These are phyloP conservation scores for Ploceus nigricollis DNA, from an alignment of 2,113 vertebrate species.

Conservation along the genomic window DNA sequence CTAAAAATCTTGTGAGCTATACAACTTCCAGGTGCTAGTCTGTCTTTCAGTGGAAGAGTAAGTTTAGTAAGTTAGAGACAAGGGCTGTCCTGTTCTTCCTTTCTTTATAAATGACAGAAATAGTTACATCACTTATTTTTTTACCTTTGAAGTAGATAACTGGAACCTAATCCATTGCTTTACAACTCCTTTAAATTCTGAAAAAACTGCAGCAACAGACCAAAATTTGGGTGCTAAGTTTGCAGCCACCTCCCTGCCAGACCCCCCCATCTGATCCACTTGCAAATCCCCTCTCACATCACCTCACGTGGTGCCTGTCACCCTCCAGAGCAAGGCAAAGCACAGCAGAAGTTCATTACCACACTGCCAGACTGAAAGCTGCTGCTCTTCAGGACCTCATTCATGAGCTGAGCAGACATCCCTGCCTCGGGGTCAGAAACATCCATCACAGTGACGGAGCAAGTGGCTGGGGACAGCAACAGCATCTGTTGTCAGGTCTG, in stretches of 20 bases:
- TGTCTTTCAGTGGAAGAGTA: background rate
- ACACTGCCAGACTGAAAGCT: background rate
- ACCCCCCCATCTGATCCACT: background rate
- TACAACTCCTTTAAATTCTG: background rate
- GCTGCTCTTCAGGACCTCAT: background rate
- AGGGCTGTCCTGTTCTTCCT: background rate
- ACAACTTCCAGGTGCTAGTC: background rate
- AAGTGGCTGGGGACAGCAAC: background rate
- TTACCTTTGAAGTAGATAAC: background rate
- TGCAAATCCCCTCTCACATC: background rate
- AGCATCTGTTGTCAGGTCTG: background rate
- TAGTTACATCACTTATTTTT: background rate
- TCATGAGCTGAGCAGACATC: background rate
- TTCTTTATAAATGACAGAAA: background rate
- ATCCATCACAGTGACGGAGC: background rate
- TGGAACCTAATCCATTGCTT: background rate
- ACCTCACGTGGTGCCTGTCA: fast-evolving
- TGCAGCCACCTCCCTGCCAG: background rate
- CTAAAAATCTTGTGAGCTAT: background rate
- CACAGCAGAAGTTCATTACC: background rate
- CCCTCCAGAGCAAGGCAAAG: background rate
- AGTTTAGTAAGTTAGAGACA: background rate
- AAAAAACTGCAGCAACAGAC: background rate
- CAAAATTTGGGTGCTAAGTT: background rate
- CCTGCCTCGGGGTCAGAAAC: background rate